Evolutionary conservation across 2,888 invertebrate species (phyloP), one percentile per base, ranked within the genome.

Genomic region (Falcaria lacertinaria): DNA sequence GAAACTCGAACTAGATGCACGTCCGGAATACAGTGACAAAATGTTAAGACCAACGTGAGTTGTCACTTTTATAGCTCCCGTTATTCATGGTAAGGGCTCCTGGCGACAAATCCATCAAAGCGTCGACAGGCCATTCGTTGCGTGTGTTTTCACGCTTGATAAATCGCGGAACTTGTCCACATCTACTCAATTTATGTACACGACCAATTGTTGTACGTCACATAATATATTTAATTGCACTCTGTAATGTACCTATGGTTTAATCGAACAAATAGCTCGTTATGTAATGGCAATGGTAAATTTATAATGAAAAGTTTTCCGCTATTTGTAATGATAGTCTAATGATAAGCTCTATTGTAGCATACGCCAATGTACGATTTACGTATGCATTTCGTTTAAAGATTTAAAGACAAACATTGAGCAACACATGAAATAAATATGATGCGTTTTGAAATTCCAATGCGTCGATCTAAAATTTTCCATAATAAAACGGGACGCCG

Each of bases 121-220:
- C 62, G 83, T 80, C 81, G 87, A 87, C 88, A 80, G 85, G 78
- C 78, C 83, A 85, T 87, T 87, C 80, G 86, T 87, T 84, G 85
- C 78, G 77, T 78, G 77, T 79, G 84, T 82, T 83, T 84, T 81
- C 80, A 80, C 81, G 83, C 79, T 82, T 85, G 85, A 87, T 82
- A 80, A 80, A 87, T 85, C 80, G 78, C 69, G 64, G 64, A 68
- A 81, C 79, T 83, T 80, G 84, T 81, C 85, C 78, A 81, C 87
- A 81, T 86, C 80, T 72, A 74, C 70, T 58, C 60, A 76, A 87
- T 87, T 87, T 87, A 87, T 85, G 73, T 65, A 64, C 65, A 50
- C 47, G 57, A 59, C 60, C 72, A 67, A 74, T 73, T 74, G 76
- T 75, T 72, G 60, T 71, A 72, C 66, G 71, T 74, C 73, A 75